Percentiles rank a stretch among this genome's conserved stretches.
phyloP scores from a whole-genome alignment of 2,888 invertebrate genomes.

The Drosophila infuscata region DNA sequence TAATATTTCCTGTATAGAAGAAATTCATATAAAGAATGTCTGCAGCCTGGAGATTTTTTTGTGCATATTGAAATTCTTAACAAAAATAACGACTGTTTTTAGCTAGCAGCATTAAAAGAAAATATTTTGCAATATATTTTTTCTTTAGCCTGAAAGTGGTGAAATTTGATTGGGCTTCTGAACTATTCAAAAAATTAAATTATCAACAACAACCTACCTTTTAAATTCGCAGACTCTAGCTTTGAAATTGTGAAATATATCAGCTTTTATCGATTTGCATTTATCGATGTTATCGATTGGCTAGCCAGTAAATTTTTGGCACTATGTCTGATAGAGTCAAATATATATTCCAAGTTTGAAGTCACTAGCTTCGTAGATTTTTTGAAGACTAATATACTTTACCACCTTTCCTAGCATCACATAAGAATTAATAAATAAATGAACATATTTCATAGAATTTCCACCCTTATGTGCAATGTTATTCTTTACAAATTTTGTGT shows the following conservation, averaged over 20 bases:
- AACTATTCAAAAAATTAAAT: neutral
- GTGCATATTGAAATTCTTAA: neutral
- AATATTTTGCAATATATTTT: neutral
- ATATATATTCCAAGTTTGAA: neutral
- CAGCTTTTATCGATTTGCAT: neutral
- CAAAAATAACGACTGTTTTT: neutral
- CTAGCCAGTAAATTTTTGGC: neutral
- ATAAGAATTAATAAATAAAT: neutral
- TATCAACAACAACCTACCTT: too few species aligned
- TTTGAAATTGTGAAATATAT: neutral
- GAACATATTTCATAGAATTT: too few species aligned
- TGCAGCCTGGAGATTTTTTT: neutral
- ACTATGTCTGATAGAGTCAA: too few species aligned
- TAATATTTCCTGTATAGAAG: neutral
- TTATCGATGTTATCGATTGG: neutral
- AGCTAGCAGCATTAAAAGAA: neutral
- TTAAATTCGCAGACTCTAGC: fast-evolving
- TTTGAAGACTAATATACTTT: too few species aligned
- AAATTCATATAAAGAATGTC: neutral
- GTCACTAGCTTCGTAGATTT: too few species aligned
- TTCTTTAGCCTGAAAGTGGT: neutral
- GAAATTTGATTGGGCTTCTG: neutral
- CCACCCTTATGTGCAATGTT: neutral
- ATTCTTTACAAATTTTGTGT: neutral
- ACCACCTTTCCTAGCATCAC: neutral